Base-by-base conservation (phyloP, 2,888 invertebrate genomes). In the Acrobeloides nanus region DNA sequence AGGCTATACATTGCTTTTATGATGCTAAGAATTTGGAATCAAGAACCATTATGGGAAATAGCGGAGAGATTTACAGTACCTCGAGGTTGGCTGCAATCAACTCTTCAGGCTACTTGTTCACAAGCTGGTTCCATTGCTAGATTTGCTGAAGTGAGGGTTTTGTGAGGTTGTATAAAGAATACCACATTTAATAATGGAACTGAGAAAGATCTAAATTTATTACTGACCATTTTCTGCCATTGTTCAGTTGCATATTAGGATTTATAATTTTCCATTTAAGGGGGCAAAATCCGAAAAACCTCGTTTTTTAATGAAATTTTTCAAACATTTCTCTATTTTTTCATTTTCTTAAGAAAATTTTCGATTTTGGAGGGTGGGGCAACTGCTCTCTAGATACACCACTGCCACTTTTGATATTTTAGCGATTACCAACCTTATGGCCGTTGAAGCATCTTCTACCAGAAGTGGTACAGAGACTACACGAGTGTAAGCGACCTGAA, bases 1-100 rank as follows among this genome's bases (percentile, higher is more conserved):
- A 81, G 89, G 40, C 85, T 92, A 76, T 92, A 87, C 74, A 76
- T 87, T 50, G 86, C 89, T 7, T 75, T 93, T 53, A 85, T 92
- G 78, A 76, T 93, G 52, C 81, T 84, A 63, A 86, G 88, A 42
- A 64, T 79, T 6, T 79, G 78, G 77, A 72, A 72, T 42, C 75
- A 76, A 58, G 72, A 74, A 46, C 64, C 75, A 15, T 66, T 78
- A 33, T 77, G 76, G 76, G 66, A 74, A 25, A 78, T 87, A 0
- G 83, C 89, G 0, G 80, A 81, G 31, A 41, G 47, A 41, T 64
- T 82, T 74, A 75, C 78, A 50, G 77, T 86, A 0, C 81, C 84
- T 35, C 82, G 89, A 48, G 92, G 93, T 12, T 80, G 76, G 61
- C 80, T 90, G 20, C 89, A 90, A 76, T 81, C 82, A 49, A 78